Evolutionary conservation across 2,888 invertebrate genomes (phyloP).

Genomic region (Chrysolina americana): DNA sequence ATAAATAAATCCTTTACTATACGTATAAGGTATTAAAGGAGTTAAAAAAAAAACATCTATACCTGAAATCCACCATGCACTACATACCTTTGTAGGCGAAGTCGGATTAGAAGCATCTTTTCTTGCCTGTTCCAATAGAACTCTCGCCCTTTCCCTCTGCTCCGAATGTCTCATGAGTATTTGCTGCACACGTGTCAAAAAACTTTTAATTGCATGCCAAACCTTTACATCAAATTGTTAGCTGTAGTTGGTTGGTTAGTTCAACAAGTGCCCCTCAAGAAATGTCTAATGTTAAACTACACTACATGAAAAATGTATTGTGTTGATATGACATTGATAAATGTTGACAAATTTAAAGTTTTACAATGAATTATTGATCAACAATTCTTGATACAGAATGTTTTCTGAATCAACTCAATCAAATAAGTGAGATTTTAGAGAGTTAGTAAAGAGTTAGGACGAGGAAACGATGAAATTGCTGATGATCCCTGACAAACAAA

Average conservation of each 20-base stretch:
- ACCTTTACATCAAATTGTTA: conserved; percentile 59
- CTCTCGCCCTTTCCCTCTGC: conserved; percentile 86
- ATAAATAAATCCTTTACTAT: no score
- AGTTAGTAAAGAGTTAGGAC: no score
- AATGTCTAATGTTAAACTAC: neutral
- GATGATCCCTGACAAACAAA: no score
- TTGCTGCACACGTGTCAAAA: conserved; percentile 74
- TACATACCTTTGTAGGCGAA: conserved; percentile 71
- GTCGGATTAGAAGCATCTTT: conserved; percentile 70
- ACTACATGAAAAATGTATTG: neutral
- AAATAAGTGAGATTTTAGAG: no score
- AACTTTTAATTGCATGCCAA: conserved; percentile 65
- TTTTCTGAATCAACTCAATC: no score
- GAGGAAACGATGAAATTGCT: no score
- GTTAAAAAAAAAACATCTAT: neutral
- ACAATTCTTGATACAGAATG: no score
- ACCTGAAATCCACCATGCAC: conserved; percentile 13
- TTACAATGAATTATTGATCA: no score
- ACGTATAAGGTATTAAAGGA: no score
- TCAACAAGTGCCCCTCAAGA: conserved; percentile 17
- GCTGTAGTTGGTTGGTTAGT: conserved; percentile 46
- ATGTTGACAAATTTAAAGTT: no score
- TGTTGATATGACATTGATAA: neutral
- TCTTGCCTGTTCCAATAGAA: conserved; percentile 86
- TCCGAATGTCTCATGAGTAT: conserved; percentile 86